Base-by-base conservation (phyloP, 2,113 vertebrate genomes). In the Gadus chalcogrammus region DNA sequence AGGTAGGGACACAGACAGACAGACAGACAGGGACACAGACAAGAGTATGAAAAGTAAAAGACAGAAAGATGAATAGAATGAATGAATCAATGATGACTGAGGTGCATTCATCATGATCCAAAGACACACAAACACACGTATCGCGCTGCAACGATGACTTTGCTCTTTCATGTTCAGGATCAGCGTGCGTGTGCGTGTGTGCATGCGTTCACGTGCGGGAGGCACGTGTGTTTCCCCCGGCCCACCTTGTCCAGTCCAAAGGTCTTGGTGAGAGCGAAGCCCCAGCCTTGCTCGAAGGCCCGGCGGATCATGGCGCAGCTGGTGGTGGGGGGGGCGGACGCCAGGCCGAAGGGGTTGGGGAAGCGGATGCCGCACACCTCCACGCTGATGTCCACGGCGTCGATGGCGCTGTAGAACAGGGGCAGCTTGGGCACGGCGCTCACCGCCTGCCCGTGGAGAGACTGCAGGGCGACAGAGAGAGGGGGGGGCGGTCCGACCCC, bases 211-310 rank as follows among this genome's bases (percentile, higher is more conserved):
- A 7, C 1, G 31, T 48, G 20, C 66, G 28, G 66, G 28, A 42
- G 24, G 20, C 8, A 5, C 1, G 6, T 17, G 22, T 52, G 55
- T 53, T 24, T 89, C 4, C 42, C 42, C 8, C 20, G 0, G 11
- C 6, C 2, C 42, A 95, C 94, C 94, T 98, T 98, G 86, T 98
- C 92, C 76, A 98, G 87, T 60, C 93, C 93, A 81, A 97, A 98
- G 0, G 96, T 97, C 90, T 98, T 98, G 73, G 96, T 98, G 75
- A 98, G 81, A 75, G 95, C 94, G 70, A 97, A 98, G 64, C 92
- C 94, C 96, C 95, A 97, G 38, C 96, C 95, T 67, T 95, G 92
- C 79, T 95, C 91, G 86, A 97, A 98, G 22, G 94, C 95, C 89
- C 96, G 91, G 74, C 95, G 92, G 79, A 98, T 96, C 96, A 98